phyloP scores from a whole-genome alignment of 2,888 invertebrate genomes.

The Mactromeris polynyma region DNA sequence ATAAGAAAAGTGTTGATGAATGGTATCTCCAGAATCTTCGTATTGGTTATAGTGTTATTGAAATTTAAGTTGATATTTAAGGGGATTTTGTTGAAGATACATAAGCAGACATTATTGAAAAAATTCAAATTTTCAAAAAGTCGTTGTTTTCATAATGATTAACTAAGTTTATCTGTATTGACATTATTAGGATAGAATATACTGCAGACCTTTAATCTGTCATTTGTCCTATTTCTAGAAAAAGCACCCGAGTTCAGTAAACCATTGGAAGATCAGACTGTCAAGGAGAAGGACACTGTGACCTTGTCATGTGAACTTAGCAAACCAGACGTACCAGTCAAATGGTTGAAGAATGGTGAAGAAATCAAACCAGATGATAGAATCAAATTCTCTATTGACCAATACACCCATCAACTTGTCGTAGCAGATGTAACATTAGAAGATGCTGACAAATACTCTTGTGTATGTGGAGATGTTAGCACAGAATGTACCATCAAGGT shows the following conservation, averaged over 20 bases:
- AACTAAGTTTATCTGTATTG: too few species aligned
- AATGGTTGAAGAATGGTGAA: constrained; percentile 93
- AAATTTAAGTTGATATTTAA: too few species aligned
- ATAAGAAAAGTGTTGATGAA: too few species aligned
- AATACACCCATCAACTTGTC: constrained; percentile 79
- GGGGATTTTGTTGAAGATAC: too few species aligned
- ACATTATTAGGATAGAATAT: too few species aligned
- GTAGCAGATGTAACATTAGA: constrained; percentile 80
- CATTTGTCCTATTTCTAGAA: constrained; percentile 22
- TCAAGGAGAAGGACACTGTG: constrained; percentile 88
- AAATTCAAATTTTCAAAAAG: too few species aligned
- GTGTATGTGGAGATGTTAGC: constrained; percentile 80
- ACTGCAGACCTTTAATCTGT: too few species aligned
- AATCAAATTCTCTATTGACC: constrained; percentile 94
- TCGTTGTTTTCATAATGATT: too few species aligned
- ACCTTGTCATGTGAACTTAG: constrained; percentile 80
- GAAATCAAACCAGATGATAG: constrained; percentile 94
- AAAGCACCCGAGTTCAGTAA: constrained; percentile 70
- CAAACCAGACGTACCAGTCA: constrained; percentile 89
- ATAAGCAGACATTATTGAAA: too few species aligned
- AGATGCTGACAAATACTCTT: constrained; percentile 83
- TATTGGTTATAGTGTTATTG: too few species aligned
- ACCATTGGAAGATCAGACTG: constrained; percentile 74
- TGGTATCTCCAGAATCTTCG: too few species aligned
- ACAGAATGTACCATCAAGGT: constrained; percentile 82